Conservation (phyloP, 1,140 invertebrate species). For the Scaptomyza pallida region DNA sequence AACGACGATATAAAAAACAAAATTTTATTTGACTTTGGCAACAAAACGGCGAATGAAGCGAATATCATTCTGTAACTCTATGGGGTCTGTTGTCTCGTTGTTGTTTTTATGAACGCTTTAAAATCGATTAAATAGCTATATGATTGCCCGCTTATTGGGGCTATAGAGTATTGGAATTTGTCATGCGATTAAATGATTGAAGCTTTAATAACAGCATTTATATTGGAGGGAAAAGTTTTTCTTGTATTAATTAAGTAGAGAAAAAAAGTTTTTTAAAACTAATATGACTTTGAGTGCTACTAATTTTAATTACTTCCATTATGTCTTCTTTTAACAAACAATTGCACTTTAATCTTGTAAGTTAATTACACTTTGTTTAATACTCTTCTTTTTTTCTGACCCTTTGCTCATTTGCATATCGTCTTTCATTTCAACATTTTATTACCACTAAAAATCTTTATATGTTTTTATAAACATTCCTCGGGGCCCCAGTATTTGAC, state of each 20-base stretch:
- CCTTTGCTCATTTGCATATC: constrained; percentile 53
- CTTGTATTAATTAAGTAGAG: not conserved
- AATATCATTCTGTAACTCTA: constrained; percentile 36
- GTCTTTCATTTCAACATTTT: constrained; percentile 47
- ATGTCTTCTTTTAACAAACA: constrained; percentile 1
- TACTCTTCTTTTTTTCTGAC: too few species aligned
- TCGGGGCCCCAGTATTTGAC: not conserved
- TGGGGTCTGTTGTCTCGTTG: constrained; percentile 15
- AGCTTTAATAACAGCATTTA: constrained; percentile 34
- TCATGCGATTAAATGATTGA: constrained; percentile 32
- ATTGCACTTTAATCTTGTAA: constrained; percentile 4
- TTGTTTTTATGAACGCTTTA: constrained; percentile 69
- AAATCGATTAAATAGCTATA: constrained; percentile 73
- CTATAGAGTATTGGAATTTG: constrained; percentile 28
- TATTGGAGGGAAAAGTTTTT: constrained; percentile 5
- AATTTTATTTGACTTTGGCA: constrained; percentile 71
- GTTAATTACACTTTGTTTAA: not conserved
- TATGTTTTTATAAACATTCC: constrained; percentile 41
- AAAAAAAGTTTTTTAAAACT: not conserved
- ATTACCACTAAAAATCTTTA: constrained; percentile 59
- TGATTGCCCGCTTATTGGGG: constrained; percentile 66
- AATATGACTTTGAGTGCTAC: constrained; percentile 5
- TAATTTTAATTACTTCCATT: constrained; percentile 21
- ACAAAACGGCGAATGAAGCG: constrained; percentile 25
- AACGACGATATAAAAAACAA: constrained; percentile 77